Conservation (phyloP, 2,797 vertebrate species). For the Scomberomorus guttatus region DNA sequence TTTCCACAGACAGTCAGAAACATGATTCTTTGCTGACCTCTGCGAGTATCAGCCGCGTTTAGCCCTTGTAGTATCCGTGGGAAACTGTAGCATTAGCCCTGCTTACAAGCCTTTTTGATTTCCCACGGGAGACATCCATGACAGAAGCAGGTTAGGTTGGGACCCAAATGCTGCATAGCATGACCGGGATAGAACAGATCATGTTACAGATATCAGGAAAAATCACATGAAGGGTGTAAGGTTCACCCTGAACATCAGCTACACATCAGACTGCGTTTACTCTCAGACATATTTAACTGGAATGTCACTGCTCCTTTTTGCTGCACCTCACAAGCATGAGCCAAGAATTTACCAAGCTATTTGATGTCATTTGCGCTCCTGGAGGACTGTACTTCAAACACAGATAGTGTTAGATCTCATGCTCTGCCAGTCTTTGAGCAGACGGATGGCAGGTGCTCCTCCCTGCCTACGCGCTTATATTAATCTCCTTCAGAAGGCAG, state of each 20-base stretch:
- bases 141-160: conserved; percentile 70
- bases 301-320: neutral
- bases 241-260: conserved; percentile 4
- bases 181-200: conserved; percentile 44
- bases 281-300: neutral
- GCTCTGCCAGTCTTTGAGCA: conserved; percentile 14
- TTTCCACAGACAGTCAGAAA: conserved; percentile 41
- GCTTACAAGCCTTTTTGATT: conserved; percentile 73
- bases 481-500: conserved; percentile 61
- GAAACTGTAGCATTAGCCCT: conserved; percentile 76
- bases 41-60: conserved; percentile 35
- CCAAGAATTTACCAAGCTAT: conserved; percentile 13
- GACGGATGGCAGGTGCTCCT: conserved; percentile 58
- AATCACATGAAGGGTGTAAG: conserved; percentile 34
- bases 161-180: conserved; percentile 36
- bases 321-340: neutral
- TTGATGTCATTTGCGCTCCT: conserved; percentile 6
- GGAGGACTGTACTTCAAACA: conserved; percentile 36
- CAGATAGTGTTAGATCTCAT: conserved; percentile 31
- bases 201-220: conserved; percentile 63
- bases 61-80: conserved; percentile 72
- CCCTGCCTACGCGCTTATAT: conserved; percentile 33
- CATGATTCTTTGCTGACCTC: conserved; percentile 50
- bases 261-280: neutral
- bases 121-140: conserved; percentile 71